Evolutionary conservation across 1,140 invertebrate species (phyloP).

Genomic region (Drosophila leontia): DNA sequence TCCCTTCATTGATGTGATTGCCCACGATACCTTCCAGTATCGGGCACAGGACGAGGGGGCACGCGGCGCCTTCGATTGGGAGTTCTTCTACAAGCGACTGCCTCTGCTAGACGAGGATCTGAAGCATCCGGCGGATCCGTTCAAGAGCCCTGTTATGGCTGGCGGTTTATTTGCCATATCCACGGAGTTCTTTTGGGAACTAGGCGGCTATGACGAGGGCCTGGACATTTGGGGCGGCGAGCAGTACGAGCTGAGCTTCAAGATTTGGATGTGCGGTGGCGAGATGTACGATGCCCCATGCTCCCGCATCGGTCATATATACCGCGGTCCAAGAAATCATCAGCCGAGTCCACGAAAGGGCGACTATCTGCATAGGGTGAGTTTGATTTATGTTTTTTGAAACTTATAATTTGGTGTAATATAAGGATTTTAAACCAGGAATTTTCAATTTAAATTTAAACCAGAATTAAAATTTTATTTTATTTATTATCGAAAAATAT

Average conservation of each 20-base stretch:
- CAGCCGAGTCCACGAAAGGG: slow-evolving; percentile 64
- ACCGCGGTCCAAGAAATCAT: slow-evolving; percentile 85
- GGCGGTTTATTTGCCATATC: slow-evolving; percentile 97
- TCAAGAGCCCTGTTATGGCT: slow-evolving; percentile 97
- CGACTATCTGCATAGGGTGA: slow-evolving; percentile 74
- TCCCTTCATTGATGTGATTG: slow-evolving; percentile 98
- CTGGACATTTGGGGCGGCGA: slow-evolving; percentile 99
- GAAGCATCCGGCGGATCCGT: slow-evolving; percentile 94
- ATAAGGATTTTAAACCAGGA: too few relatives aligned
- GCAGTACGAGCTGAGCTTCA: slow-evolving; percentile 98
- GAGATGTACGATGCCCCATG: slow-evolving; percentile 96
- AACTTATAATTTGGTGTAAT: too few relatives aligned
- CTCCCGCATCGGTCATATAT: slow-evolving; percentile 98
- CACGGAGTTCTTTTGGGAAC: slow-evolving; percentile 96
- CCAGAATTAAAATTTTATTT: too few relatives aligned
- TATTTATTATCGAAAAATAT: too few relatives aligned
- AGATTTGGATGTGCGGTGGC: slow-evolving; percentile 96
- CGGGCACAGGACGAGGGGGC: slow-evolving; percentile 97
- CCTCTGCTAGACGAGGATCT: slow-evolving; percentile 93
- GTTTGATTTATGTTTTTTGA: neutral
- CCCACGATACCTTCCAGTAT: slow-evolving; percentile 96
- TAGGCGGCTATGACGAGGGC: slow-evolving; percentile 96
- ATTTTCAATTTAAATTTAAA: too few relatives aligned
- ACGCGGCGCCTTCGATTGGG: slow-evolving; percentile 98
- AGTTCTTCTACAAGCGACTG: slow-evolving; percentile 97